Evolutionary conservation across 2,113 vertebrate genomes (phyloP), one percentile per base, ranked within the genome.

Genomic region (Austrofundulus limnaeus): DNA sequence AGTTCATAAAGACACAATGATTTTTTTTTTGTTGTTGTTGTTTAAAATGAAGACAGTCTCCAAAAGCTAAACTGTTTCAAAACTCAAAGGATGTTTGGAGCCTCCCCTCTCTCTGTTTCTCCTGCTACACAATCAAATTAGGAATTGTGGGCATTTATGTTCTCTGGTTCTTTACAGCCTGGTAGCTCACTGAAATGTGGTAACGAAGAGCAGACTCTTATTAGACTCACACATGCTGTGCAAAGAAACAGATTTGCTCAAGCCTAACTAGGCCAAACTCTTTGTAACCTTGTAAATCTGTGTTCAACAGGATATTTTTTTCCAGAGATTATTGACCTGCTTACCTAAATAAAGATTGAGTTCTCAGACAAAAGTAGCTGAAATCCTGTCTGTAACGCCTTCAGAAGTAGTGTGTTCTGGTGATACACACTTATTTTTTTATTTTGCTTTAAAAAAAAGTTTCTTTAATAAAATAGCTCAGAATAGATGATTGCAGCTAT

Each of bases 51-150:
- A 19, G n/a, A 65, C 4, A 23, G 63, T 42, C 45, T 66, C n/a
- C 15, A 55, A 49, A 68, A 70, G 34, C 20, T 23, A 20, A 63
- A 48, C 48, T 38, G 38, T 57, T 72, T 61, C 70, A 37, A 21
- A 0, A 13, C 17, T 57, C n/a, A 38, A 59, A 72, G 49, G 46
- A 64, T 42, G 49, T 74, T 56, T 34, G 31, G 17, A 55, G 0
- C 55, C 12, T 37, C 31, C 20, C 38, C 28, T 50, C n/a, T n/a
- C n/a, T 13, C 52, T 50, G 37, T 34, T 37, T 59, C 61, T 50
- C 13, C 24, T 63, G 25, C 55, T 61, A 25, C 75, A 20, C 82
- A 75, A 81, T 83, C 79, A 72, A 81, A 83, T 87, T 81, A 75
- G 67, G 72, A 81, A 65, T 66, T 61, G 14, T 20, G 66, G 58